phyloP scores from a whole-genome alignment of 2,888 invertebrate genomes.

The Lydus trimaculatus region DNA sequence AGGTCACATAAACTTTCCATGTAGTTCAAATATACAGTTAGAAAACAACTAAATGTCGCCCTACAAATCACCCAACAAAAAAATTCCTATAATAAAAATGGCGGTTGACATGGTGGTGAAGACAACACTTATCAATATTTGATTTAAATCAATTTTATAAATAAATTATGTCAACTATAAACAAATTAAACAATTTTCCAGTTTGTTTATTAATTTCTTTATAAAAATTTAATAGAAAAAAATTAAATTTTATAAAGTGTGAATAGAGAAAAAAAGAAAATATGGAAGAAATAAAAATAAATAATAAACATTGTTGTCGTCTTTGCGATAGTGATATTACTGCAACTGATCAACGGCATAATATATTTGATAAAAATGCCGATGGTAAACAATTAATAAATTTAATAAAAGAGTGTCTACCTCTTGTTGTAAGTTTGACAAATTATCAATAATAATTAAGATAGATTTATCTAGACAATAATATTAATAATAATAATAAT shows the following conservation, averaged over 20 bases:
- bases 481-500: too few species aligned
- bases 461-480: too few species aligned
- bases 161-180: conserved; percentile 29
- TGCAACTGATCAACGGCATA: conserved; percentile 51
- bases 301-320: conserved; percentile 44
- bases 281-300: conserved; percentile 39
- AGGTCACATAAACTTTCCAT: neutral
- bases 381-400: conserved; percentile 56
- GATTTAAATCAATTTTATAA: conserved; percentile 36
- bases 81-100: conserved; percentile 42
- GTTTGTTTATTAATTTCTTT: neutral
- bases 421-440: conserved; percentile 54
- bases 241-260: neutral
- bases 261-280: neutral
- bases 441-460: conserved; percentile 11
- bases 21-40: neutral
- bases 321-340: conserved; percentile 52
- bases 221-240: neutral
- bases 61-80: conserved; percentile 4
- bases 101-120: conserved; percentile 44
- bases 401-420: conserved; percentile 57
- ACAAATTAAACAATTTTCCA: neutral
- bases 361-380: conserved; percentile 57
- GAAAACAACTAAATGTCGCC: neutral
- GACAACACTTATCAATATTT: conserved; percentile 50